These are phyloP conservation scores for Anthoptus insignis DNA, from an alignment of 2,888 invertebrate species.

Conservation along the genomic window DNA sequence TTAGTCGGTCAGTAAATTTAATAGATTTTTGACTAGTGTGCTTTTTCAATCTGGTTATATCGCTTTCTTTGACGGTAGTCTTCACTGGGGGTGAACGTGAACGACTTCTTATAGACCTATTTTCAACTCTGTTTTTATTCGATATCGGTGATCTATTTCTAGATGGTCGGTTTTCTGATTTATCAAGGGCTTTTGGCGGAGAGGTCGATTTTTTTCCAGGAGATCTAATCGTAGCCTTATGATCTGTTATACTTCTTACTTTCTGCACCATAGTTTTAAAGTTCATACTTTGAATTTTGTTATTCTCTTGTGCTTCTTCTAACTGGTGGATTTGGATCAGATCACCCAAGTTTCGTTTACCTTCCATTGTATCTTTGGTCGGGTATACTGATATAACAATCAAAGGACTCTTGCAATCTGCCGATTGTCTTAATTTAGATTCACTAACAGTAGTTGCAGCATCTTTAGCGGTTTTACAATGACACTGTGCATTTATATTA, in stretches of 20 bases:
- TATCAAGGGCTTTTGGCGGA: neutral
- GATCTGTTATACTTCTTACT: neutral
- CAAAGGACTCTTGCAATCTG: constrained; percentile 62
- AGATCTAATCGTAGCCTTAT: neutral
- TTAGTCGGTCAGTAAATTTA: constrained; percentile 13
- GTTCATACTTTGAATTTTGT: constrained; percentile 35
- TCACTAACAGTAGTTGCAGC: constrained; percentile 39
- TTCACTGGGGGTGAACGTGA: constrained; percentile 46
- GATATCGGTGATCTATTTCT: neutral
- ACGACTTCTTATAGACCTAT: constrained; percentile 31
- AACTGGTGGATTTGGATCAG: constrained; percentile 43
- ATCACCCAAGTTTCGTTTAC: constrained; percentile 46
- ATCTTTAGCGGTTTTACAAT: constrained; percentile 47
- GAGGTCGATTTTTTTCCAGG: neutral
- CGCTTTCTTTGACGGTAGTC: constrained; percentile 39
- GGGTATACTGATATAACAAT: constrained; percentile 79
- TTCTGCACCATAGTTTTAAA: constrained; percentile 16
- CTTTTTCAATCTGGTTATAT: constrained; percentile 38
- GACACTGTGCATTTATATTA: constrained; percentile 60
- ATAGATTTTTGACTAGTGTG: constrained; percentile 17
- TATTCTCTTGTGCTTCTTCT: constrained; percentile 26
- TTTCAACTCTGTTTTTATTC: neutral
- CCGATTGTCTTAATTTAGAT: constrained; percentile 44
- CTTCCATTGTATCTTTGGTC: constrained; percentile 54
- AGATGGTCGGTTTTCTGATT: neutral